Evolutionary conservation across 2,888 invertebrate species (phyloP), one percentile per base, ranked within the genome.

Genomic region (Spatulosminthurus flaviceps): DNA sequence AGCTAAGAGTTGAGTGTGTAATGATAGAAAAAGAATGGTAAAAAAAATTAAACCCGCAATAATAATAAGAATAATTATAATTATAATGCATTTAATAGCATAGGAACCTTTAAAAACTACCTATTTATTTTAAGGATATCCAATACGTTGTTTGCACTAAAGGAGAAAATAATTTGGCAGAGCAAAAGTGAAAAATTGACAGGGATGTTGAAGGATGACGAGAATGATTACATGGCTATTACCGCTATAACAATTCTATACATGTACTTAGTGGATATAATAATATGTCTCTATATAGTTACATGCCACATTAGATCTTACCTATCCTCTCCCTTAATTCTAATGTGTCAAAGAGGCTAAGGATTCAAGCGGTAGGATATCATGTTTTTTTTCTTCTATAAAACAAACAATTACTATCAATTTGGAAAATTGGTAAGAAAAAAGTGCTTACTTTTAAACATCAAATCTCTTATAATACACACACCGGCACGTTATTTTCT

Each of bases 191-290:
- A 51, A 72, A 64, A 51, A 74, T 34, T 61, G 60, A 73, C 60
- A 67, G 66, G n/a, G 22, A 76, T 42, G 43, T 24, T 67, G 76
- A 67, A 76, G 76, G 76, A 76, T 76, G 76, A 76, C 76, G 76
- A 76, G 67, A 51, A 76, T 76, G 26, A 76, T 76, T 67, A 76
- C 26, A 43, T 29, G 76, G 43, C 51, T 42, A 76, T 67, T 70
- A 70, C n/a, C 51, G 4, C 5, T 51, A 41, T 7, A 9, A 9
- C 41, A 13, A 41, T 41, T n/a, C n/a, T n/a, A n/a, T n/a, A n/a
- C n/a, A n/a, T n/a, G n/a, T n/a, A n/a, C n/a, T n/a, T n/a, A n/a
- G n/a, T n/a, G n/a, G n/a, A n/a, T 34, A 34, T 7, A 9, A 9
- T 4, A 9, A 34, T 34, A 34, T 34, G 34, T 34, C 5, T 34